These are phyloP conservation scores for Pyrrhosoma nymphula DNA, from an alignment of 2,888 invertebrate genomes.

Conservation along the genomic window DNA sequence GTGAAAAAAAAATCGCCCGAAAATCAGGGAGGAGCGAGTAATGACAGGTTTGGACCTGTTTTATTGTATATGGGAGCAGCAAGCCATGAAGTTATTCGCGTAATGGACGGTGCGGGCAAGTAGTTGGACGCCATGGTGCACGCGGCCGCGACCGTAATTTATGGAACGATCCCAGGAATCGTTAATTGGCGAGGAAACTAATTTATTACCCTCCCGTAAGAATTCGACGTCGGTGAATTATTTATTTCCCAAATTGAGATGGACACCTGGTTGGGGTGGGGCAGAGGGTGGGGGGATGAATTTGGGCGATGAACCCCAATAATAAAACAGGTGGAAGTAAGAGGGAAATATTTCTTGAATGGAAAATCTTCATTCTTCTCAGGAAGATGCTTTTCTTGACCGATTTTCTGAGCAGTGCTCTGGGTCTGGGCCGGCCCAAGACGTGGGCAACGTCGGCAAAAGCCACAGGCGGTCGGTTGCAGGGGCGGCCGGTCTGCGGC, in stretches of 20 bases:
- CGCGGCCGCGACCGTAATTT: not conserved
- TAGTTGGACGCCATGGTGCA: not conserved
- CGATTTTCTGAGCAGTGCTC: too few relatives aligned
- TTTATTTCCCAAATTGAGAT: not conserved
- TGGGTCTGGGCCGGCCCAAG: too few relatives aligned
- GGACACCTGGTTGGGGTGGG: not conserved
- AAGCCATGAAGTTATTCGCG: conserved; percentile 21
- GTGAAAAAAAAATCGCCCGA: not conserved
- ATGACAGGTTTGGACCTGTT: not conserved
- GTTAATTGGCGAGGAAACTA: not conserved
- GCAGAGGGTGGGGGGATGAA: not conserved
- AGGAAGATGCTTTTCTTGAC: too few relatives aligned
- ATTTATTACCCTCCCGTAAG: not conserved
- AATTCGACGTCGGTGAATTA: not conserved
- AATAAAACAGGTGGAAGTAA: not conserved
- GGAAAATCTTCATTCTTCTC: not conserved
- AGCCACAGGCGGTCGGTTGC: too few relatives aligned
- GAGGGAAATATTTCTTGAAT: not conserved
- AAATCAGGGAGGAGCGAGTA: not conserved
- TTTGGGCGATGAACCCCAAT: not conserved
- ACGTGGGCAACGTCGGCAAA: too few relatives aligned
- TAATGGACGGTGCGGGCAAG: not conserved
- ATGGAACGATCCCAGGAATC: not conserved
- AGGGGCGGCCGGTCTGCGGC: too few relatives aligned
- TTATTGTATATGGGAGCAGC: not conserved